Percentiles rank a stretch among this genome's conserved stretches.
Evolutionary conservation across 2,888 invertebrate genomes (phyloP).

Genomic region (Merodon equestris): DNA sequence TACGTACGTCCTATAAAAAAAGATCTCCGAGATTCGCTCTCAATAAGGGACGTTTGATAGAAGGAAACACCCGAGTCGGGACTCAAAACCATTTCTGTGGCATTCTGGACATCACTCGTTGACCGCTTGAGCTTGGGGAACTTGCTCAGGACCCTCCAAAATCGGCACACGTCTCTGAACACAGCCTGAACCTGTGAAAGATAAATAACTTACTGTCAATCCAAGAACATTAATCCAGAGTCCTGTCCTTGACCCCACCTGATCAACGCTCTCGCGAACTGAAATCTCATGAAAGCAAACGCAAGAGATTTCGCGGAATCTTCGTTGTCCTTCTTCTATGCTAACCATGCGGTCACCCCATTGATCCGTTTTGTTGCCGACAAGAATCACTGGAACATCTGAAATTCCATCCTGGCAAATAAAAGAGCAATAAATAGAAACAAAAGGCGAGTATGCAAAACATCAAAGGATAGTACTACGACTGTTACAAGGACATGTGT

Average conservation of each 20-base stretch:
- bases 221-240: background rate
- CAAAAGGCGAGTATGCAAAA: too few species aligned
- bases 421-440: too few species aligned
- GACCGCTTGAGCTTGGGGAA: conserved; percentile 83
- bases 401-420: conserved; percentile 81
- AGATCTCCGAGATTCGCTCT: conserved; percentile 74
- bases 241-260: conserved; percentile 81
- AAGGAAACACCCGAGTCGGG: conserved; percentile 80
- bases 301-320: conserved; percentile 89
- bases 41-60: conserved; percentile 76
- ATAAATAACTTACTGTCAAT: background rate
- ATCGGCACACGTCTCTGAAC: conserved; percentile 87
- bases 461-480: conserved; percentile 1
- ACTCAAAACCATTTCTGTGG: conserved; percentile 80
- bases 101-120: conserved; percentile 80
- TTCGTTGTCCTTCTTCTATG: conserved; percentile 85
- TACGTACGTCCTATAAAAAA: conserved; percentile 72
- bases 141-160: conserved; percentile 86
- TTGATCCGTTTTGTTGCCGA: conserved; percentile 91
- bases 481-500: background rate
- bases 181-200: conserved; percentile 84
- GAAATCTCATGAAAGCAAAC: conserved; percentile 92
- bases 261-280: conserved; percentile 89
- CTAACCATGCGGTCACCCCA: conserved; percentile 89
- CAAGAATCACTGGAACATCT: conserved; percentile 88